These are phyloP conservation scores for Procavia capensis DNA, from an alignment of 2,113 vertebrate genomes.

Conservation along the genomic window DNA sequence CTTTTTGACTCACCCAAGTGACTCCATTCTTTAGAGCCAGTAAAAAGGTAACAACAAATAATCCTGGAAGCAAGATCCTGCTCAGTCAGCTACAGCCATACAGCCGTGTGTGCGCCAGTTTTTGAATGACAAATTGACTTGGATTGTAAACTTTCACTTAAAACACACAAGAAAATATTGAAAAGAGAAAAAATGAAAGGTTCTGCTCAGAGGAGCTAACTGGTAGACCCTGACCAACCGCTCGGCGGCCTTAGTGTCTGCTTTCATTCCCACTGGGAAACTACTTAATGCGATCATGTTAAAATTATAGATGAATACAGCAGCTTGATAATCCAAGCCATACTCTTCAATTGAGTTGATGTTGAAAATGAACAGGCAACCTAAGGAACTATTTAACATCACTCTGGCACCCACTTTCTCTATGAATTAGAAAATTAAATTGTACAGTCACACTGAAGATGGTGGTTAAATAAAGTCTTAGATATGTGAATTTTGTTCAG, in stretches of 20 bases:
- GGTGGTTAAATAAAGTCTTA: neutral
- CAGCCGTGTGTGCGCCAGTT: no score
- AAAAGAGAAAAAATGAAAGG: no score
- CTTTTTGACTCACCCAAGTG: neutral
- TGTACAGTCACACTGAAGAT: neutral
- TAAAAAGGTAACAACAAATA: conserved; percentile 3
- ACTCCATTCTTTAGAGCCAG: neutral
- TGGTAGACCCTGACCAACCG: neutral
- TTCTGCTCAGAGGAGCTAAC: conserved; percentile 14
- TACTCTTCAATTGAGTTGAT: neutral
- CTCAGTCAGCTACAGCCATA: no score
- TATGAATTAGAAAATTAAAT: conserved; percentile 32
- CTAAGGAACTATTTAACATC: conserved; percentile 50
- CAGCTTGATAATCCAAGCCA: neutral
- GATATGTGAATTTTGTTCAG: neutral
- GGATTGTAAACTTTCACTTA: no score
- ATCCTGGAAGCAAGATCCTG: neutral
- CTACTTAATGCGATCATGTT: neutral
- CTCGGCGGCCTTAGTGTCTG: neutral
- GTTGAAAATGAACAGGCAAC: conserved; percentile 9
- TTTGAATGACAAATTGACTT: no score
- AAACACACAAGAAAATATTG: no score
- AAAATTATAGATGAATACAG: conserved; percentile 1
- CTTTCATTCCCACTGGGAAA: neutral
- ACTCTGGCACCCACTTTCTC: neutral